A percentile compares a stretch with the other conserved stretches of the same genome.
Evolutionary conservation across 2,888 invertebrate genomes (phyloP).

Genomic region (Chymomyza caudatula): DNA sequence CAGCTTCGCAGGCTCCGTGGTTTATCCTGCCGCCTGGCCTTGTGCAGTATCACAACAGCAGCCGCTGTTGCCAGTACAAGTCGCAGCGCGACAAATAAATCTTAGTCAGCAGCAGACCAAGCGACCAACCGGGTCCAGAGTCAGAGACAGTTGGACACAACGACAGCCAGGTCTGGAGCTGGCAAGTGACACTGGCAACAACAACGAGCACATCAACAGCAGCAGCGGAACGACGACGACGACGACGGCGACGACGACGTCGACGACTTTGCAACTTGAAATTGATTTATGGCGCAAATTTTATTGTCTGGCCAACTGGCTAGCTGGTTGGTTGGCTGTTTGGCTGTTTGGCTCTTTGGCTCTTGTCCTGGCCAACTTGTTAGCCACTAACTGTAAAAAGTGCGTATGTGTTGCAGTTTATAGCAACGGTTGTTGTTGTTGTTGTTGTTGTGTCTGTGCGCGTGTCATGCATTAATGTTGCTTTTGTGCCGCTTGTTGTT

Average conservation of each 20-base stretch:
- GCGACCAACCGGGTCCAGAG: slow-evolving; percentile 2
- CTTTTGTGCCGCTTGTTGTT: slow-evolving; percentile 10
- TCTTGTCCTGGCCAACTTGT: slow-evolving; percentile 54
- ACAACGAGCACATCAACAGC: slow-evolving; percentile 18
- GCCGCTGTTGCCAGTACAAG: slow-evolving; percentile 76
- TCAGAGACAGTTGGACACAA: neutral
- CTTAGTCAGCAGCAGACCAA: slow-evolving; percentile 57
- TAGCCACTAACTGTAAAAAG: slow-evolving; percentile 62
- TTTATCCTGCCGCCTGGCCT: slow-evolving; percentile 75
- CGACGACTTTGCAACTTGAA: slow-evolving; percentile 63
- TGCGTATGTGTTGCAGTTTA: slow-evolving; percentile 62
- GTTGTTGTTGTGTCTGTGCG: slow-evolving; percentile 32
- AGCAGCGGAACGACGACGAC: slow-evolving; percentile 24
- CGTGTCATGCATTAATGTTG: slow-evolving; percentile 23
- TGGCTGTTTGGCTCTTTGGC: slow-evolving; percentile 25
- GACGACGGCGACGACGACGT: slow-evolving; percentile 43
- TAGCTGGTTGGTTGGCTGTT: slow-evolving; percentile 25
- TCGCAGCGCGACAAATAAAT: slow-evolving; percentile 62
- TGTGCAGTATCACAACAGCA: slow-evolving; percentile 76
- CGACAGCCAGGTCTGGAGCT: neutral
- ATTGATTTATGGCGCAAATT: slow-evolving; percentile 69
- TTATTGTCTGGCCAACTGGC: slow-evolving; percentile 60
- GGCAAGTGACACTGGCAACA: slow-evolving; percentile 51
- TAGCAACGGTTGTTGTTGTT: slow-evolving; percentile 51
- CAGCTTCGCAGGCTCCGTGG: slow-evolving; percentile 74